phyloP scores from a whole-genome alignment of 2,113 vertebrate genomes.

The Australoheros scitulus region DNA sequence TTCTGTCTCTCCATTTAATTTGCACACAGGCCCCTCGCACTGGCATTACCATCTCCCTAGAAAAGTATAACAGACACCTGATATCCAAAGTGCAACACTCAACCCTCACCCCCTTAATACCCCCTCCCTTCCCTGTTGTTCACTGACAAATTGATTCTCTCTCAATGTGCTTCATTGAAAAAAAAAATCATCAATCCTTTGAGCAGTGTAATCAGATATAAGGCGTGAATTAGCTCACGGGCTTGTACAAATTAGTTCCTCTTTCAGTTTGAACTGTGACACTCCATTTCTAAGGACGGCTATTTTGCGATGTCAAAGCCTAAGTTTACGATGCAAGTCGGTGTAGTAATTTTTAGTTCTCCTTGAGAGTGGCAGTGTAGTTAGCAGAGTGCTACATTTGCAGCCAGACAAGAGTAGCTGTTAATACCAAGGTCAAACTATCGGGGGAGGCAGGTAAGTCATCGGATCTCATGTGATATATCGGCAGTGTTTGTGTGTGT shows the following conservation, averaged over 20 bases:
- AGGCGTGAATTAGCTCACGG: conserved; percentile 30
- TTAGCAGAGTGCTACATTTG: not conserved
- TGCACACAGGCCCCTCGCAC: conserved; percentile 65
- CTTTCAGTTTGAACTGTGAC: conserved; percentile 31
- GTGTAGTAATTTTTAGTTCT: conserved; percentile 1
- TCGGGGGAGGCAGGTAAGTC: conserved; percentile 61
- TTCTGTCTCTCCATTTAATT: conserved; percentile 84
- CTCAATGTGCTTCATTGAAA: conserved; percentile 62
- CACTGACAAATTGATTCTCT: conserved; percentile 76
- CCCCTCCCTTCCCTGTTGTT: conserved; percentile 48
- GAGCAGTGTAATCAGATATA: conserved; percentile 41
- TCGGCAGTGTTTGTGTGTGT: conserved; percentile 50
- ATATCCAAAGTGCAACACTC: conserved; percentile 70
- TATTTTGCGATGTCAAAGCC: conserved; percentile 11
- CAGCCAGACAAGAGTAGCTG: conserved; percentile 21
- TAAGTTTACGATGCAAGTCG: not conserved
- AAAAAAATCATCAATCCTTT: conserved; percentile 27
- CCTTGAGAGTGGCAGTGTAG: not conserved
- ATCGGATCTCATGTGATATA: conserved; percentile 68
- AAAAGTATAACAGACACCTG: conserved; percentile 74
- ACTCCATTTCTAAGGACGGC: not conserved
- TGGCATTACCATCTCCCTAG: conserved; percentile 58
- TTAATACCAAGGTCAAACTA: conserved; percentile 44
- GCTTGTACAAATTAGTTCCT: conserved; percentile 46
- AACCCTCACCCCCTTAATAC: conserved; percentile 40